A percentile compares a stretch with the other conserved stretches of the same genome.
Conservation (phyloP, 2,888 invertebrate genomes). For the Melieria crassipennis region DNA sequence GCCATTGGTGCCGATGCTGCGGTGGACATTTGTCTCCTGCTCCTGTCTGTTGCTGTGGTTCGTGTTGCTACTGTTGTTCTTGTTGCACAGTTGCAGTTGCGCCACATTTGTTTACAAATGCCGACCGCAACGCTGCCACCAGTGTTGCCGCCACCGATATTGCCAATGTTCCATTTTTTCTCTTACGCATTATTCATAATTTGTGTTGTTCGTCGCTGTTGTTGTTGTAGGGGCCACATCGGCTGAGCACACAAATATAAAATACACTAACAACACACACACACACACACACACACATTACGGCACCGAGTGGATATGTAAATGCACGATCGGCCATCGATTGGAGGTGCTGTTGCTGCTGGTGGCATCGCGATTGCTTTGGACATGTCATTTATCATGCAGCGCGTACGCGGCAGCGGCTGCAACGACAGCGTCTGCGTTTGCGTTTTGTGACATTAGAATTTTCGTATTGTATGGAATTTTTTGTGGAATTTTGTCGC, state of each 20-base stretch:
- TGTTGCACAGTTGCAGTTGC: neutral
- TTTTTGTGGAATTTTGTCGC: too few relatives aligned
- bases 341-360: conserved; percentile 7
- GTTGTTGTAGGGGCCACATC: too few relatives aligned
- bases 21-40: conserved; percentile 15
- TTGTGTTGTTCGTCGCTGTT: neutral
- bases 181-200: conserved; percentile 19
- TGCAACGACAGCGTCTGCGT: too few relatives aligned
- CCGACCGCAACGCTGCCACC: too few relatives aligned
- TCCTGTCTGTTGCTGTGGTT: neutral
- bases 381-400: conserved; percentile 22
- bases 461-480: too few relatives aligned
- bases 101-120: conserved; percentile 14
- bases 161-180: conserved; percentile 1
- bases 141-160: too few relatives aligned
- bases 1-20: conserved; percentile 6
- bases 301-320: neutral
- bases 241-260: too few relatives aligned
- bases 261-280: too few relatives aligned
- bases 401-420: neutral
- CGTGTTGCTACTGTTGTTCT: neutral
- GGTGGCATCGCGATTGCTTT: neutral
- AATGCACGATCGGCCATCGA: conserved; percentile 15
- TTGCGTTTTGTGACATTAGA: too few relatives aligned
- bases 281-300: conserved; percentile 6